Conservation (phyloP, 2,113 vertebrate species). For the Pollimyrus isidori region DNA sequence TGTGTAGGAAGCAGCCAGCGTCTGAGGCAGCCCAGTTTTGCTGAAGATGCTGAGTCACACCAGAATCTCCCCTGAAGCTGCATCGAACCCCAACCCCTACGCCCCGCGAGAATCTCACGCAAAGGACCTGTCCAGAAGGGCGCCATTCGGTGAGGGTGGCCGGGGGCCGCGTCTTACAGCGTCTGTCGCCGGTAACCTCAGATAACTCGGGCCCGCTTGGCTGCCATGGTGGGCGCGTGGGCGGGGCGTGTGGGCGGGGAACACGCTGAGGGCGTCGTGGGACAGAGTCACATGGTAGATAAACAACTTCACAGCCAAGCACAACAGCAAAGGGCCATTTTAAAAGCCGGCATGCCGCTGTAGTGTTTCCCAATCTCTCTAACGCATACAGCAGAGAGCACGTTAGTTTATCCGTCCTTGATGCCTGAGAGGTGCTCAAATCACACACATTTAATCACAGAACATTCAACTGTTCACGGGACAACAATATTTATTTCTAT, state of each 20-base stretch:
- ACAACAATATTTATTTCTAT: not conserved
- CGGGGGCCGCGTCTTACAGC: not conserved
- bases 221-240: not conserved
- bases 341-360: not conserved
- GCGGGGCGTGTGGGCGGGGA: not conserved
- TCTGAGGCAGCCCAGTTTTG: not conserved
- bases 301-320: not conserved
- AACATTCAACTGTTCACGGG: not conserved
- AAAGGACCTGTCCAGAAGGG: not conserved
- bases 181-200: not conserved
- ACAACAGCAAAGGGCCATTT: not conserved
- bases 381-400: not conserved
- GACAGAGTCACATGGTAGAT: not conserved
- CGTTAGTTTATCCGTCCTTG: not conserved
- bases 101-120: not conserved
- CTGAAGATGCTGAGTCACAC: not conserved
- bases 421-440: not conserved
- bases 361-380: not conserved
- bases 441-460: not conserved
- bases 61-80: not conserved
- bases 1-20: not conserved
- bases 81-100: not conserved
- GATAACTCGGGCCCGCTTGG: not conserved
- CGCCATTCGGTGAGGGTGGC: not conserved
- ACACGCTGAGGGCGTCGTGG: not conserved